A percentile compares a stretch with the other conserved stretches of the same genome.
Evolutionary conservation across 2,113 vertebrate species (phyloP).

Genomic region (Piprites chloris): DNA sequence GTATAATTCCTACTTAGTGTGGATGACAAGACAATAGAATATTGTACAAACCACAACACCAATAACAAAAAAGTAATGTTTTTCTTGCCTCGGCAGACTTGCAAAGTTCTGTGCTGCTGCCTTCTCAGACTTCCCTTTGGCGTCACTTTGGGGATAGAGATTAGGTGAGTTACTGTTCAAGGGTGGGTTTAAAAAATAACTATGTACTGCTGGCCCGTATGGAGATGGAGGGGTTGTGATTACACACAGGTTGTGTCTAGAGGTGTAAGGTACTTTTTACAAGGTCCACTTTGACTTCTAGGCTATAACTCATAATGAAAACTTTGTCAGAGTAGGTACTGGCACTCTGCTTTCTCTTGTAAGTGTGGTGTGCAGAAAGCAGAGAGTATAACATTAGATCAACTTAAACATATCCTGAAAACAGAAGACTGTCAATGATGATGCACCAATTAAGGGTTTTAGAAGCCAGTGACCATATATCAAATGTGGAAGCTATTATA

Average conservation of each 20-base stretch:
- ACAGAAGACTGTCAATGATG: not conserved
- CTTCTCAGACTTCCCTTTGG: constrained; percentile 61
- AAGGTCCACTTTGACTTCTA: not conserved
- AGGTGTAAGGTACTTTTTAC: not conserved
- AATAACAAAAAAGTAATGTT: constrained; percentile 47
- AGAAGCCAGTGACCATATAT: not conserved
- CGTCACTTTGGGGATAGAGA: constrained; percentile 66
- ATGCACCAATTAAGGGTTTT: not conserved
- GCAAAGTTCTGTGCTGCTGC: constrained; percentile 47
- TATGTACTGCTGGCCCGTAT: not conserved
- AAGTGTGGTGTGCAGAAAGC: not conserved
- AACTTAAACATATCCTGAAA: not conserved
- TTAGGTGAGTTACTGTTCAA: constrained; percentile 63
- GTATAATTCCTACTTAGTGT: not conserved
- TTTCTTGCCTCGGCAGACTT: constrained; percentile 55
- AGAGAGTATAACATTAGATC: not conserved
- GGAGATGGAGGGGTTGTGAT: not conserved
- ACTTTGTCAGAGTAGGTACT: not conserved
- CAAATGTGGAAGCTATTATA: not conserved
- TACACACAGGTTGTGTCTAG: not conserved
- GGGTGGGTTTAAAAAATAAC: constrained; percentile 23
- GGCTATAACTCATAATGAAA: not conserved
- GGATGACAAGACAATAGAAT: constrained; percentile 63
- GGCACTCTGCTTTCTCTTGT: not conserved
- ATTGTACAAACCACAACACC: constrained; percentile 51